Base-by-base conservation (phyloP, 1,140 invertebrate species). In the Aphelenchoides besseyi region DNA sequence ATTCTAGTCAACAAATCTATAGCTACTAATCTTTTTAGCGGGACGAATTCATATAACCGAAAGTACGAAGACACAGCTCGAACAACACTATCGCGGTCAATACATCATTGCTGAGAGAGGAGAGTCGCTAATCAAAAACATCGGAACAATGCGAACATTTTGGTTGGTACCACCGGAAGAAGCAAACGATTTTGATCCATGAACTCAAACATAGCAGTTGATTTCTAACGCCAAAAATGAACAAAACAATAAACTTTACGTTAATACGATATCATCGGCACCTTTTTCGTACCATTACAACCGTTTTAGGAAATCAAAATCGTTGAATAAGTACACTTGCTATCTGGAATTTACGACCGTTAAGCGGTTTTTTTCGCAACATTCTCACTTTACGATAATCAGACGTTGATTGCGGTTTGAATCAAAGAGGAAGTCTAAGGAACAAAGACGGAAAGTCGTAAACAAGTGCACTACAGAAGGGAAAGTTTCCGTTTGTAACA, bases 21-120 rank as follows among this genome's bases (percentile, higher is more conserved):
- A n/a, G n/a, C 41, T 48, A 12, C 41, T 48, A 23, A 48, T 48
- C 23, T 1, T 1, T 67, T 67, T 28, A 71, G 67, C 67, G 1
- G 67, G 67, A 12, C 57, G 57, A 3, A 69, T 64, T 64, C 62
- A 64, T 18, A 64, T 64, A 8, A 64, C 5, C n/a, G n/a, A 3
- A 5, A 41, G 5, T 59, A 64, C 62, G 5, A 64, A 64, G 28
- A 9, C 23, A 29, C 62, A 54, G n/a, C 23, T 64, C 28, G 3
- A 53, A 35, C 5, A 5, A 5, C 23, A 64, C 33, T 64, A 53
- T 23, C 32, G 3, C 33, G 28, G 33, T 5, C 3, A 3, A 5
- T 64, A 41, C 28, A 28, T 32, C n/a, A 53, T 64, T 9, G 3
- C 9, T 16, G 23, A 64, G 5, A 5, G 62, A 8, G 62, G 33